Conservation (phyloP, 2,797 vertebrate genomes). For the Darevskia mixta region DNA sequence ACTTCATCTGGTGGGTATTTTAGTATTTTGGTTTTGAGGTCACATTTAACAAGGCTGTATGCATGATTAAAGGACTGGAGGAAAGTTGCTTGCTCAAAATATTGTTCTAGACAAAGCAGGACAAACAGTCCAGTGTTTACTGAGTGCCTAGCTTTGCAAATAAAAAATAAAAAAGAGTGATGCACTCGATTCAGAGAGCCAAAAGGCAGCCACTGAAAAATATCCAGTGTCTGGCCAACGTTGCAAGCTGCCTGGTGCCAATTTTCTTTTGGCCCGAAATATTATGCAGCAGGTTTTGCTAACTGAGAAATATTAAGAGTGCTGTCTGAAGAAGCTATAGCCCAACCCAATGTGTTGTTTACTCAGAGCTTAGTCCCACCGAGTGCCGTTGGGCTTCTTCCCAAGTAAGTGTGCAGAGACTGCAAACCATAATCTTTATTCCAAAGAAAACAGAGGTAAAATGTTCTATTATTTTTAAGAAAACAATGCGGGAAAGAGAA, state of each 20-base stretch:
- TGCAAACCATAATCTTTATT: not conserved
- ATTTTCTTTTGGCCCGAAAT: constrained; percentile 37
- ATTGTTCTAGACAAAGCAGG: not conserved
- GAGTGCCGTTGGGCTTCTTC: not conserved
- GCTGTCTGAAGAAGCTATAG: not conserved
- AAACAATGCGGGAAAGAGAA: not conserved
- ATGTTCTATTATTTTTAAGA: not conserved
- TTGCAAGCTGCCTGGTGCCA: not conserved
- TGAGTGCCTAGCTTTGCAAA: constrained; percentile 1
- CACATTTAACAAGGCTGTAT: too few species aligned
- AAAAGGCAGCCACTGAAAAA: constrained; percentile 31
- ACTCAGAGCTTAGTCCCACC: too few species aligned
- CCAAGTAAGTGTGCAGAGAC: not conserved
- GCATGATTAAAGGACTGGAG: not conserved
- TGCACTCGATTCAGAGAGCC: not conserved
- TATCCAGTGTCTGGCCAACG: not conserved
- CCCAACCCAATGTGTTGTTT: too few species aligned
- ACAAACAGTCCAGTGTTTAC: not conserved
- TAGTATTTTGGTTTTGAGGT: too few species aligned
- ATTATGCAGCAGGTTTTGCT: constrained; percentile 13
- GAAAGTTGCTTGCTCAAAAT: not conserved
- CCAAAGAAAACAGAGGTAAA: not conserved
- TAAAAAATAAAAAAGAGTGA: constrained; percentile 24
- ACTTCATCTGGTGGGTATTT: too few species aligned
- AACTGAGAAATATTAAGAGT: constrained; percentile 9